Base-by-base conservation (phyloP, 1,140 invertebrate genomes). In the Muscidifurax raptorellus region DNA sequence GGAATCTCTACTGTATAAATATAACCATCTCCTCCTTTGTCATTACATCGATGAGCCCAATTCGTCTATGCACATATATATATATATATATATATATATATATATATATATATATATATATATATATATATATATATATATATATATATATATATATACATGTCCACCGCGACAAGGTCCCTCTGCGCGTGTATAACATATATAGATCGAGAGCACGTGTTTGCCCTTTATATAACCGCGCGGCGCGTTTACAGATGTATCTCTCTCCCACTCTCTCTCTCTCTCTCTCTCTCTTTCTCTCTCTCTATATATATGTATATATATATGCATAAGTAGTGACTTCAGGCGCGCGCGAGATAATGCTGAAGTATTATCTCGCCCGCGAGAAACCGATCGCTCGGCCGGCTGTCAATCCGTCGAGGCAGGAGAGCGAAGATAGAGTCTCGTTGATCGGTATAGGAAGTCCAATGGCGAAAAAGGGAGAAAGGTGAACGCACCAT, bases 401-500 rank as follows among this genome's bases (percentile, higher is more conserved):
- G 40, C 40, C 12, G 18, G 15, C 66, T 18, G 66, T 71, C 66
- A 15, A 80, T 80, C 78, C 15, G 22, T 67, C 47, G 36, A 18
- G 6, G 18, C 27, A n/a, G 13, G 22, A 47, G 47, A 25, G 25
- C 36, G 44, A 82, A 74, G 80, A 82, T 74, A 82, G 80, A 74
- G 44, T 44, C 12, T n/a, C n/a, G n/a, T n/a, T n/a, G n/a, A n/a
- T n/a, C n/a, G n/a, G 36, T 9, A 36, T 36, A 27, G 13, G 47
- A 28, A 44, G 25, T n/a, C 18, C n/a, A 32, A n/a, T 69, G 69
- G 25, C 25, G 67, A 75, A 69, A 44, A 25, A 6, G 30, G 36
- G 79, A 77, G 59, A 44, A 25, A 86, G 83, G 85, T 84, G 84
- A 88, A 87, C 83, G 86, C 84, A 86, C 85, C 82, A 71, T 81